A percentile compares a stretch with the other conserved stretches of the same genome.
Evolutionary conservation across 2,113 vertebrate species (phyloP).

Genomic region (Aptenodytes forsteri): DNA sequence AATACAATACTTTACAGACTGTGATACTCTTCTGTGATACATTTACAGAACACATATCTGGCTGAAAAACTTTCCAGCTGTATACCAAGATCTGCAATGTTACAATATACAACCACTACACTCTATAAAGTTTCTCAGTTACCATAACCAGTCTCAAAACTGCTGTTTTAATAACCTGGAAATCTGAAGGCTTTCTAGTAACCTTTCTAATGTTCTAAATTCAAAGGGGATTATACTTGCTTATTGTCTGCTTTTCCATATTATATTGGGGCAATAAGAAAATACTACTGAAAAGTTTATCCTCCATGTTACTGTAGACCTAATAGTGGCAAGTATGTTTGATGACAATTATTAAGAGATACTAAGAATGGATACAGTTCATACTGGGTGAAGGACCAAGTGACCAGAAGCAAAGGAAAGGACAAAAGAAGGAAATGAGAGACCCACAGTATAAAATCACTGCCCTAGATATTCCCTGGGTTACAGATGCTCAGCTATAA

Average conservation of each 20-base stretch:
- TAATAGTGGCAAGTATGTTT: neutral
- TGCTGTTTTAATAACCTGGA: neutral
- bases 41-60: neutral
- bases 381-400: neutral
- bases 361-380: neutral
- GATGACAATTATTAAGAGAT: neutral
- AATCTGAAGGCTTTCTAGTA: neutral
- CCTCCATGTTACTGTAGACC: neutral
- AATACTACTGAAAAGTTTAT: neutral
- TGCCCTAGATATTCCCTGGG: neutral
- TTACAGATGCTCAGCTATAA: neutral
- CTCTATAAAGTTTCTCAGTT: neutral
- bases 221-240: neutral
- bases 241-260: neutral
- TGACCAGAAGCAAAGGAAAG: neutral
- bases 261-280: neutral
- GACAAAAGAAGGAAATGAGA: neutral
- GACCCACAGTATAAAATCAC: neutral
- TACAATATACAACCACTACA: neutral
- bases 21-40: neutral
- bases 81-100: neutral
- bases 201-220: neutral
- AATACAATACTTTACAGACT: neutral
- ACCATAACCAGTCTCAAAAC: neutral
- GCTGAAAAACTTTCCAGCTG: neutral